Conservation (phyloP, 2,113 vertebrate species). For the Odocoileus virginianus region DNA sequence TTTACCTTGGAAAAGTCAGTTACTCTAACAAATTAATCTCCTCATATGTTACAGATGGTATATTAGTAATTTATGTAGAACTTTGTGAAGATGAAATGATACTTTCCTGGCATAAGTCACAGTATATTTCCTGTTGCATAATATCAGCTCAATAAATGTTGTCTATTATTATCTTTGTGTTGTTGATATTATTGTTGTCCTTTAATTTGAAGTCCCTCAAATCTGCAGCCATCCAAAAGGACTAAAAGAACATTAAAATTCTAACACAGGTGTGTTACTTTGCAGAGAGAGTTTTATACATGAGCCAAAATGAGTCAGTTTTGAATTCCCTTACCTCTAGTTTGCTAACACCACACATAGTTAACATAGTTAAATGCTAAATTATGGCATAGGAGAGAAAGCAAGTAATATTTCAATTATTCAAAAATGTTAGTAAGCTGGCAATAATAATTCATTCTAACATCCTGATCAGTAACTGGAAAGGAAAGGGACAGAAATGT, state of each 20-base stretch:
- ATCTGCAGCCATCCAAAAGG: background rate
- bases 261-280: background rate
- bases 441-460: slow-evolving; percentile 66
- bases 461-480: slow-evolving; percentile 69
- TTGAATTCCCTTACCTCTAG: background rate
- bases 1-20: background rate
- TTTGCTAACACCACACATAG: background rate
- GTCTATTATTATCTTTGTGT: background rate
- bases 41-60: background rate
- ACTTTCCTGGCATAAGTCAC: background rate
- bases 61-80: background rate
- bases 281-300: background rate
- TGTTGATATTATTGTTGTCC: background rate
- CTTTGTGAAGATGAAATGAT: background rate
- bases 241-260: background rate
- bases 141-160: background rate
- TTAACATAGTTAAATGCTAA: slow-evolving; percentile 44
- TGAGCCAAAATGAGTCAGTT: background rate
- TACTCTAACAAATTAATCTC: background rate
- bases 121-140: background rate
- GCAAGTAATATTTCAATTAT: slow-evolving; percentile 72
- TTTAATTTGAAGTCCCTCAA: background rate
- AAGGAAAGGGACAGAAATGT: slow-evolving; percentile 43
- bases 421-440: slow-evolving; percentile 67
- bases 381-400: slow-evolving; percentile 52